Evolutionary conservation across 1,140 invertebrate species (phyloP).

Genomic region (Coboldia fuscipes): DNA sequence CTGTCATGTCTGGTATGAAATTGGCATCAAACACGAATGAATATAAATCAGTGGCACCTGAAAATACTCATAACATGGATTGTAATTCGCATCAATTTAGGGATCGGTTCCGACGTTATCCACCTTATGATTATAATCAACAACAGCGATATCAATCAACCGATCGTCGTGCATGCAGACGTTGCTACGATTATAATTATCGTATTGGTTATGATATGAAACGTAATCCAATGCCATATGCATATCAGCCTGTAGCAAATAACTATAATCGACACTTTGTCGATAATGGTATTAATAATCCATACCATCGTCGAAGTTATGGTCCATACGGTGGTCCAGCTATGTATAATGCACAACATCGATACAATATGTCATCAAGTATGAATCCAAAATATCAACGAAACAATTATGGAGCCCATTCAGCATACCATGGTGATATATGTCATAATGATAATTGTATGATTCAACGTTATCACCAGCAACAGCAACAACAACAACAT

Average conservation of each 20-base stretch:
- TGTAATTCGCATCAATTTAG: background rate
- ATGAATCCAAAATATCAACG: no score
- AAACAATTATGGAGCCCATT: no score
- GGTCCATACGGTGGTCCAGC: no score
- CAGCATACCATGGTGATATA: no score
- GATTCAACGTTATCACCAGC: background rate
- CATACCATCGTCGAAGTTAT: no score
- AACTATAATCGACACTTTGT: no score
- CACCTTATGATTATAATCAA: no score
- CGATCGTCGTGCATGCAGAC: background rate
- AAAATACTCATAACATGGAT: background rate
- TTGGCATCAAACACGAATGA: background rate
- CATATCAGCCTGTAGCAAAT: background rate
- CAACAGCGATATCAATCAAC: slow-evolving; percentile 1
- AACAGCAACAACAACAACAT: background rate
- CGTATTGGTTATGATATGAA: background rate
- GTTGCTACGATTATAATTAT: background rate
- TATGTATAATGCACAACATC: no score
- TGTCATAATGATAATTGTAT: slow-evolving; percentile 1
- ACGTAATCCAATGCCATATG: background rate
- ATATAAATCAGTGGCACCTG: background rate
- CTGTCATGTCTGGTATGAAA: background rate
- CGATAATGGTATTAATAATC: no score
- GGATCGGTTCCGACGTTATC: no score
- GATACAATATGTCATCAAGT: no score